Evolutionary conservation across 2,113 vertebrate species (phyloP).

Genomic region (Ophthalmolycus amberensis): DNA sequence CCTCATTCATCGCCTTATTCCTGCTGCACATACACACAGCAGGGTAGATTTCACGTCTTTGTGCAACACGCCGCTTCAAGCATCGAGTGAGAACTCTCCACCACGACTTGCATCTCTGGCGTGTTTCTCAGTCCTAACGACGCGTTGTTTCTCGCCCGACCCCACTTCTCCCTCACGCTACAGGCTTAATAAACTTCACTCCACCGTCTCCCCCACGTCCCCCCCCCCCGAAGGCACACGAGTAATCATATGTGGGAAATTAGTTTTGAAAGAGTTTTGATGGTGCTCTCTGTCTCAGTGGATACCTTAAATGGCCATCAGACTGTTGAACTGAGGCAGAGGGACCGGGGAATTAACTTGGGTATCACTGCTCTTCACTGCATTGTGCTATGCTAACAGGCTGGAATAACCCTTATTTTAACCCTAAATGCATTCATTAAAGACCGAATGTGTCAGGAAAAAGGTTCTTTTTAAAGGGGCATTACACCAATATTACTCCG

Average conservation of each 20-base stretch:
- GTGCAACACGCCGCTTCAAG: background rate
- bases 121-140: conserved; percentile 1
- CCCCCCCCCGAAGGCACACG: conserved; percentile 28
- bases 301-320: conserved; percentile 49
- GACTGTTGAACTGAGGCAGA: conserved; percentile 51
- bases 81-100: background rate
- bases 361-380: conserved; percentile 23
- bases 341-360: conserved; percentile 20
- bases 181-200: conserved; percentile 53
- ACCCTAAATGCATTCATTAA: background rate
- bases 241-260: conserved; percentile 64
- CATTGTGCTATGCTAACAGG: conserved; percentile 30
- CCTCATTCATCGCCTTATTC: background rate
- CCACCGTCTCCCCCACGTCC: background rate
- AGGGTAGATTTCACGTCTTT: background rate
- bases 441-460: background rate
- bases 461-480: background rate
- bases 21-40: background rate
- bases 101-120: background rate
- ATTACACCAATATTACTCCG: background rate
- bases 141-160: conserved; percentile 33
- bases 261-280: conserved; percentile 54
- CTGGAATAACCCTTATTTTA: background rate
- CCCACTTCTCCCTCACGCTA: background rate
- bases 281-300: conserved; percentile 41